These are phyloP conservation scores for honey bee (Apis mellifera) DNA, from an alignment of 1,140 invertebrate species.

Conservation along the genomic window DNA sequence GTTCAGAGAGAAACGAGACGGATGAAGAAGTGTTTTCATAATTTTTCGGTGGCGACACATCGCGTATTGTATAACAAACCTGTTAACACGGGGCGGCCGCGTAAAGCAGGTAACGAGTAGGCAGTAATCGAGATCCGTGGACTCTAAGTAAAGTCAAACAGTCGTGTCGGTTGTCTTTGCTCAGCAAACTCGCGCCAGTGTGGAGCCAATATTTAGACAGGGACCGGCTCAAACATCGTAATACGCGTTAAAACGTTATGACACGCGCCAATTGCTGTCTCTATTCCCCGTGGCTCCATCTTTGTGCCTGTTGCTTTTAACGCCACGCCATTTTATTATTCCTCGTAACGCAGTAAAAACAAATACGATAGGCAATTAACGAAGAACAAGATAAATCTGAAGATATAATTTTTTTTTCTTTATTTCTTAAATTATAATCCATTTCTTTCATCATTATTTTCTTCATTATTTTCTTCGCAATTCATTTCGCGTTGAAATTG, in stretches of 20 bases:
- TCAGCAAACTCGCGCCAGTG: slow-evolving; percentile 67
- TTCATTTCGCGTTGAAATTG: no score
- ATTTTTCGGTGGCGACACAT: slow-evolving; percentile 5
- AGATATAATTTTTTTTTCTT: no score
- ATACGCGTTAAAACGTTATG: slow-evolving; percentile 66
- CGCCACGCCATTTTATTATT: neutral
- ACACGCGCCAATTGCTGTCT: slow-evolving; percentile 65
- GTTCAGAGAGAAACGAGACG: neutral
- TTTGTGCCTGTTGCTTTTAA: neutral
- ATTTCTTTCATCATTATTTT: neutral
- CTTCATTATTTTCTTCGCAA: no score
- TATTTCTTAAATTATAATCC: neutral
- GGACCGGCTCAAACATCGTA: slow-evolving; percentile 65
- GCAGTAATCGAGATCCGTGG: slow-evolving; percentile 73
- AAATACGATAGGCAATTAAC: neutral
- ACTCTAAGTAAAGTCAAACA: slow-evolving; percentile 75
- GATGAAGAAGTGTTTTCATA: neutral
- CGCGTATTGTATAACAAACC: slow-evolving; percentile 57
- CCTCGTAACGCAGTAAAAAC: neutral
- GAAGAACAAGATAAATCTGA: no score
- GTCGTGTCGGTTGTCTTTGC: slow-evolving; percentile 66
- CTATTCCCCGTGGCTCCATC: slow-evolving; percentile 6
- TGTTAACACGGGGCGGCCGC: slow-evolving; percentile 55
- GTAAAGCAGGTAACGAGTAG: slow-evolving; percentile 59
- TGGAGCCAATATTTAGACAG: slow-evolving; percentile 71